A percentile compares a stretch with the other conserved stretches of the same genome.
Evolutionary conservation across 2,113 vertebrate species (phyloP).

Genomic region (Antechinus flavipes): DNA sequence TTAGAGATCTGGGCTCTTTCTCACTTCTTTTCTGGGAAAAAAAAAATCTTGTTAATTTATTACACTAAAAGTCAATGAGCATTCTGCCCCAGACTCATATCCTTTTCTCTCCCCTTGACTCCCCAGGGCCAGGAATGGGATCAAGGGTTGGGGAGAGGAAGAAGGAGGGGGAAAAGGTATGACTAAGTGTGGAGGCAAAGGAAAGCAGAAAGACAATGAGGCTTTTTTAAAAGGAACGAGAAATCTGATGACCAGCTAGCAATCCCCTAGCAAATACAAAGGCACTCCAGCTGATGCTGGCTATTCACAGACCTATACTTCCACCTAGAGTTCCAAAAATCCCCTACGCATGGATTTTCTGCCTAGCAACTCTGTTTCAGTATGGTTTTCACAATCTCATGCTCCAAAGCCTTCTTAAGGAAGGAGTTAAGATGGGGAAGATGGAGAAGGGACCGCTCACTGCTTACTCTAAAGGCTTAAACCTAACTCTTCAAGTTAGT

Average conservation of each 20-base stretch:
- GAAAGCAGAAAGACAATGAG: neutral
- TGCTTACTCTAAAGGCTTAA: neutral
- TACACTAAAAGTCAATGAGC: neutral
- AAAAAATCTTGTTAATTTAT: neutral
- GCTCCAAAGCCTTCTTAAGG: neutral
- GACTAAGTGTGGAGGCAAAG: neutral
- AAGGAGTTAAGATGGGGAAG: neutral
- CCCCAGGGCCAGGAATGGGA: neutral
- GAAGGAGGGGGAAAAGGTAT: conserved; percentile 2
- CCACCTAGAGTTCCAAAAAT: conserved; percentile 3
- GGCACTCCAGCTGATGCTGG: neutral
- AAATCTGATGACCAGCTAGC: neutral
- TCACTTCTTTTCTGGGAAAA: neutral
- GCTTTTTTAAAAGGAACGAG: neutral
- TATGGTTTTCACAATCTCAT: neutral
- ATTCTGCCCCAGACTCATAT: neutral
- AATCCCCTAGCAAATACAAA: conserved; percentile 21
- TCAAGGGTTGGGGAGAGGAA: neutral
- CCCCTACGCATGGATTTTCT: neutral
- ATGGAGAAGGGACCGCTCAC: neutral
- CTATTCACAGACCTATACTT: neutral
- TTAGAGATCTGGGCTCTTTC: neutral
- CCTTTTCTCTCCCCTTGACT: neutral
- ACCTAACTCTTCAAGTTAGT: neutral
- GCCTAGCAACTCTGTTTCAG: neutral